Base-by-base conservation (phyloP, 2,888 invertebrate species). In the Opisthograptis luteolata region DNA sequence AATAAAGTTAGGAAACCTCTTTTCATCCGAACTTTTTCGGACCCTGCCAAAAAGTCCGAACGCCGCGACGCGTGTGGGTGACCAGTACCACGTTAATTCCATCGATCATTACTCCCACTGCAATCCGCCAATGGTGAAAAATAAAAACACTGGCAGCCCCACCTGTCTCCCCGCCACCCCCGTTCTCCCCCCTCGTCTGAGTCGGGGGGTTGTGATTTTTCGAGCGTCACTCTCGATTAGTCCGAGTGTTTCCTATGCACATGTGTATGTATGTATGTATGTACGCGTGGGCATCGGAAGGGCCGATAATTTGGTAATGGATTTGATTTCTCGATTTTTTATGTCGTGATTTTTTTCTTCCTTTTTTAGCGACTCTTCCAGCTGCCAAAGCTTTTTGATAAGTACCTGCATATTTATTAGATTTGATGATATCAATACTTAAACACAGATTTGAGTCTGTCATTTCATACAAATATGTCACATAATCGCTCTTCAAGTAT, bases 91-190 rank as follows among this genome's bases (percentile, higher is more conserved):
- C 85, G 82, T 84, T 89, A 87, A 88, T 88, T 84, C 87, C 85
- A 90, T 89, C 88, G 89, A 89, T 90, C 89, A 88, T 89, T 88
- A 87, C 88, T 84, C 79, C 73, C 77, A 81, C 77, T 88, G 89
- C 88, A 88, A 87, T 87, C 88, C 88, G 83, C 87, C 89, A 88
- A 87, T 88, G 87, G 85, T 73, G 85, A 82, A 87, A 64, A 88
- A 89, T 87, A 84, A 90, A 88, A 89, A 88, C 86, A 87, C 63
- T 72, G 79, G 71, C 79, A 68, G 73, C 84, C 81, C 84, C 81
- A 80, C 82, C 82, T 78, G 79, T 76, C 68, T 66, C 73, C 50
- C 24, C 22, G 50, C 31, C 36, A 75, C 68, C 68, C 73, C 50
- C 13, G 22, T 52, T 30, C 63, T 64, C 66, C 67, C 64, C 66